phyloP scores from a whole-genome alignment of 2,113 vertebrate species.

The Boulengeromyrus knoepffleri region DNA sequence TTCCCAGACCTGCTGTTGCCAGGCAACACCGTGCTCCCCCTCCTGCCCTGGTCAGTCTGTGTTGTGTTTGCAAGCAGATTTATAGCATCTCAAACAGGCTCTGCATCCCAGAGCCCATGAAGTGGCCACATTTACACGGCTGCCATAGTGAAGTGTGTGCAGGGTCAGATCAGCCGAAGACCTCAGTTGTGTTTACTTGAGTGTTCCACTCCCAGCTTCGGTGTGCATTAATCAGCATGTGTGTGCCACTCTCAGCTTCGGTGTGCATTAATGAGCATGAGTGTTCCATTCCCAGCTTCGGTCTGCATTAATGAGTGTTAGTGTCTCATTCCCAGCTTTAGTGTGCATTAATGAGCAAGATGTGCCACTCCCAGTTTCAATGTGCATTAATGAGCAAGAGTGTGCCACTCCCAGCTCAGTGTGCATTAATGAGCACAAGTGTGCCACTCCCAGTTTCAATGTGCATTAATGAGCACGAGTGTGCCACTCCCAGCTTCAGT shows the following conservation, averaged over 20 bases:
- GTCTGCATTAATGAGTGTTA: not conserved
- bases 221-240: not conserved
- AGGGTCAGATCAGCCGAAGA: not conserved
- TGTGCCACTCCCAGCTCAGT: not conserved
- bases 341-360: not conserved
- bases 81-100: not conserved
- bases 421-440: not conserved
- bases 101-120: not conserved
- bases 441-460: not conserved
- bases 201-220: not conserved
- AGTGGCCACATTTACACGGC: not conserved
- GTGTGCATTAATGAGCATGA: not conserved
- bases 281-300: not conserved
- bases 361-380: not conserved
- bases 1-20: conserved; percentile 16
- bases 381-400: not conserved
- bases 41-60: conserved; percentile 1
- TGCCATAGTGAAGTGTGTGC: not conserved
- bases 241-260: not conserved
- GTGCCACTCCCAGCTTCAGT: not conserved
- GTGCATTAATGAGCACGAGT: not conserved
- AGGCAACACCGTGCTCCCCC: conserved; percentile 15
- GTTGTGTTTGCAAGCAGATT: not conserved
- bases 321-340: not conserved
- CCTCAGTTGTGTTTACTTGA: not conserved